Conservation (phyloP, 2,797 vertebrate genomes). For the Trematocara caparti region DNA sequence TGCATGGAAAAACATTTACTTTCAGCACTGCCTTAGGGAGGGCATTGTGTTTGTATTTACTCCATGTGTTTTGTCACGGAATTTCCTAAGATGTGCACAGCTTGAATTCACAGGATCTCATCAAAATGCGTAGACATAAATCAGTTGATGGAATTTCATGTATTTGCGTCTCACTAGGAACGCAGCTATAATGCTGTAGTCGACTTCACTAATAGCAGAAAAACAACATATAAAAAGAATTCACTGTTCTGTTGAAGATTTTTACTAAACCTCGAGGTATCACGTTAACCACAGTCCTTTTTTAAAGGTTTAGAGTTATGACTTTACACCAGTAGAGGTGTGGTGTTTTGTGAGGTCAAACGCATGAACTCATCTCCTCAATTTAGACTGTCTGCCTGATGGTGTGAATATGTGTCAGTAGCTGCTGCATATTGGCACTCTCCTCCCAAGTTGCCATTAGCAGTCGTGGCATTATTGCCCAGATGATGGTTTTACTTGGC, state of each 20-base stretch:
- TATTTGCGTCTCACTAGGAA: slow-evolving; percentile 19
- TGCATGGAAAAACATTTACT: neutral
- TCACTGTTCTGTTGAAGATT: neutral
- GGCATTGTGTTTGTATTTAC: neutral
- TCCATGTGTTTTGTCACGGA: neutral
- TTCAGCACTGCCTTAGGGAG: neutral
- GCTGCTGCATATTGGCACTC: neutral
- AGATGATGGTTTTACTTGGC: neutral
- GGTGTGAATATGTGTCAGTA: neutral
- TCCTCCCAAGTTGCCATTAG: neutral
- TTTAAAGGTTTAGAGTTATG: neutral
- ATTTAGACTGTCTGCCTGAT: neutral
- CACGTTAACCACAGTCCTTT: neutral
- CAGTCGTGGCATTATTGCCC: neutral
- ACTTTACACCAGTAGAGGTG: neutral
- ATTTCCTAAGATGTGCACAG: slow-evolving; percentile 25
- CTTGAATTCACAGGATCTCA: slow-evolving; percentile 40
- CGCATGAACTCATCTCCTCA: neutral
- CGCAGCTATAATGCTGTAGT: neutral
- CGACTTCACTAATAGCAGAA: neutral
- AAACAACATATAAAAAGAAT: neutral
- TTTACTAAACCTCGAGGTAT: neutral
- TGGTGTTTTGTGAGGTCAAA: neutral
- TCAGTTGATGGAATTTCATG: slow-evolving; percentile 22
- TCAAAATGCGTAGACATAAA: slow-evolving; percentile 48